A percentile compares a stretch with the other conserved stretches of the same genome.
Evolutionary conservation across 2,888 invertebrate genomes (phyloP).

Genomic region (Aromia moschata): DNA sequence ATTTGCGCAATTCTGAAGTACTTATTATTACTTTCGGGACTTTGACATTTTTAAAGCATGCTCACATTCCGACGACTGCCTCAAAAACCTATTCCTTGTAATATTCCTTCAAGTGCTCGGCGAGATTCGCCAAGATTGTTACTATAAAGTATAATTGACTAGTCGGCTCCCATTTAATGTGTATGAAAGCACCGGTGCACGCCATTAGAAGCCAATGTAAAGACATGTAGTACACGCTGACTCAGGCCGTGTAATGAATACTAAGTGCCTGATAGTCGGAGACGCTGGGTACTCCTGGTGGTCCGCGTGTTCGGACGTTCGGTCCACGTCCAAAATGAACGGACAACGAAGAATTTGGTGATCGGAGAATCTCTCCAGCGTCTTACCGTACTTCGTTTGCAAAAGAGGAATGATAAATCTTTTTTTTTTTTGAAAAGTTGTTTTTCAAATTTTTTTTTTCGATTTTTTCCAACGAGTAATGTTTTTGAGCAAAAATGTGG

Average conservation of each 20-base stretch:
- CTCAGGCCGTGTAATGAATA: conserved; percentile 49
- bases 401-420: too few relatives aligned
- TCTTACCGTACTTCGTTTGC: too few relatives aligned
- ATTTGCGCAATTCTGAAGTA: too few relatives aligned
- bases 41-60: too few relatives aligned
- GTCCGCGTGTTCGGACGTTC: conserved; percentile 20
- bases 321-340: conserved; percentile 2
- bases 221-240: conserved; percentile 45
- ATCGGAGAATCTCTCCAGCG: too few relatives aligned
- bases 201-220: conserved; percentile 39
- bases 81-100: too few relatives aligned
- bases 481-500: too few relatives aligned
- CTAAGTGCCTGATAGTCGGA: conserved; percentile 33
- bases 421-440: too few relatives aligned
- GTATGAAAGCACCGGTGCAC: conserved; percentile 12
- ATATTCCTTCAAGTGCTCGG: not conserved
- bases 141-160: conserved; percentile 24
- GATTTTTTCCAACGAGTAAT: too few relatives aligned
- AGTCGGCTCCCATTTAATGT: conserved; percentile 22
- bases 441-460: too few relatives aligned
- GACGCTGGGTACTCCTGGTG: conserved; percentile 22
- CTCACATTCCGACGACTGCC: too few relatives aligned
- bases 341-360: not conserved
- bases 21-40: too few relatives aligned
- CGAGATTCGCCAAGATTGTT: conserved; percentile 11